phyloP scores from a whole-genome alignment of 2,113 vertebrate genomes.

The Grammomys dolichurus region DNA sequence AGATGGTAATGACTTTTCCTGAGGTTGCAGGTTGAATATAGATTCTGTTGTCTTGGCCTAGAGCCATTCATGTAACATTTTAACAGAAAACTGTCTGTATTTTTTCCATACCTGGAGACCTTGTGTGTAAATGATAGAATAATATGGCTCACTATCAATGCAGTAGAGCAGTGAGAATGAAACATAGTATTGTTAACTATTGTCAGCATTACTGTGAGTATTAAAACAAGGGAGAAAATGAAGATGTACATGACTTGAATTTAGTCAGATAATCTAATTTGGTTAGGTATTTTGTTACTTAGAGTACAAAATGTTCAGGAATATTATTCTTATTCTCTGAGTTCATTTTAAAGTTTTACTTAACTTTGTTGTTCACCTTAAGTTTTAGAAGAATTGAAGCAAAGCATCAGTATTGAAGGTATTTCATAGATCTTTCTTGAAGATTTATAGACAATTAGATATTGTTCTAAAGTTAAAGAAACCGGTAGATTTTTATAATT shows the following conservation, averaged over 20 bases:
- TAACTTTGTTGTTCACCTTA: background rate
- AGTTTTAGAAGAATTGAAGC: background rate
- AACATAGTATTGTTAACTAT: background rate
- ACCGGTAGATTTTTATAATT: background rate
- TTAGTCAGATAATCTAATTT: background rate
- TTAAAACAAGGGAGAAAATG: background rate
- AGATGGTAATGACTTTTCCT: background rate
- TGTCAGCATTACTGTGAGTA: background rate
- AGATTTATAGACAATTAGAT: slow-evolving; percentile 24
- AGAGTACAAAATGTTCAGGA: background rate
- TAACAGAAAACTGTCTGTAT: background rate
- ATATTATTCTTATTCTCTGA: background rate
- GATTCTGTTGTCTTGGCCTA: background rate
- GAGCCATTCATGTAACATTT: background rate
- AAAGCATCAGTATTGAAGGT: background rate
- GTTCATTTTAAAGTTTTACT: background rate
- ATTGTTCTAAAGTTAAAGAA: slow-evolving; percentile 1
- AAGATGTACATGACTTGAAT: background rate
- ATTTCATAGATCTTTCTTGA: background rate
- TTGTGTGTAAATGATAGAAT: background rate
- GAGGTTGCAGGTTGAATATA: background rate
- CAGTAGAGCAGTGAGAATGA: rapidly evolving
- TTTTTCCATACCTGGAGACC: background rate
- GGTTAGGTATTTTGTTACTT: slow-evolving; percentile 6
- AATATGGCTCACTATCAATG: background rate